Conservation (phyloP, 2,113 vertebrate species). For the Pontoporia blainvillei region DNA sequence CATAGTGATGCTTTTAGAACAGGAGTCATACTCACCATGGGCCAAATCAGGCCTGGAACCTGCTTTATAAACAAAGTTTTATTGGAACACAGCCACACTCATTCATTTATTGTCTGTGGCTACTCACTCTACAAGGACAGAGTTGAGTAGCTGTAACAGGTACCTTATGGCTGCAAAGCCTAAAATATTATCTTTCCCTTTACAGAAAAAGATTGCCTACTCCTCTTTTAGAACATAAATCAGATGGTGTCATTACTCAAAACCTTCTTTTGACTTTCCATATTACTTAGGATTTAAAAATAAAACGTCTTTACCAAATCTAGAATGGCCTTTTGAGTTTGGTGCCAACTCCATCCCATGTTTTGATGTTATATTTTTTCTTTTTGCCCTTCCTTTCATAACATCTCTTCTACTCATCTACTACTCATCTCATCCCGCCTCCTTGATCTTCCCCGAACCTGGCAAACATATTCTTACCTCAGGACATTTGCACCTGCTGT, state of each 20-base stretch:
- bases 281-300: conserved; percentile 10
- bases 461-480: not conserved
- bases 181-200: not conserved
- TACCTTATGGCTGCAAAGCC: not conserved
- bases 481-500: not conserved
- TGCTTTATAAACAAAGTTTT: conserved; percentile 26
- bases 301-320: not conserved
- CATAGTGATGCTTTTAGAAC: not conserved
- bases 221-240: not conserved
- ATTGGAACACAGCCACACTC: not conserved
- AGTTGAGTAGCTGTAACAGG: not conserved
- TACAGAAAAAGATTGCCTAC: not conserved
- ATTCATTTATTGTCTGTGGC: not conserved
- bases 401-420: not conserved
- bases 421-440: not conserved
- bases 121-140: not conserved
- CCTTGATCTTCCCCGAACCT: not conserved
- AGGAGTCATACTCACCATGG: not conserved
- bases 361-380: not conserved
- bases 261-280: not conserved
- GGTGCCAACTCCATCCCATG: not conserved
- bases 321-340: not conserved
- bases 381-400: not conserved
- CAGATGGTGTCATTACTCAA: not conserved
- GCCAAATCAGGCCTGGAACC: not conserved